Evolutionary conservation across 2,113 vertebrate species (phyloP).

Genomic region (Scomber colias): DNA sequence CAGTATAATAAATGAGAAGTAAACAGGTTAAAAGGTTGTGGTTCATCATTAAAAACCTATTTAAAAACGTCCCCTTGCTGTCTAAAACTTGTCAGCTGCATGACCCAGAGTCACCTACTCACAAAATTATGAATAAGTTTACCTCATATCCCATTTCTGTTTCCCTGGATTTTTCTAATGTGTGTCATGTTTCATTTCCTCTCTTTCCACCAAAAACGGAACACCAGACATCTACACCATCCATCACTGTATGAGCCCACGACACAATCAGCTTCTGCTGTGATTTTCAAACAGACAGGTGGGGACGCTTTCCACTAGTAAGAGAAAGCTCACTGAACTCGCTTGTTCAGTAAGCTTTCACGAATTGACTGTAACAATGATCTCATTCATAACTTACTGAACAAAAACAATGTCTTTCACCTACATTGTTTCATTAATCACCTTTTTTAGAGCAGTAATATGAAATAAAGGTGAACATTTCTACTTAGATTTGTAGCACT

Average conservation of each 20-base stretch:
- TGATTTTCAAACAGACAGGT: constrained; percentile 39
- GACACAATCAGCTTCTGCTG: constrained; percentile 34
- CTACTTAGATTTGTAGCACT: background rate
- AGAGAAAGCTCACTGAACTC: constrained; percentile 17
- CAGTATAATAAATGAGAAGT: no score
- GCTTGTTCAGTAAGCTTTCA: background rate
- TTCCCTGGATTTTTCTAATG: constrained; percentile 3
- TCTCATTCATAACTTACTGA: constrained; percentile 14
- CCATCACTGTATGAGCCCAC: constrained; percentile 56
- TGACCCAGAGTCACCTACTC: background rate
- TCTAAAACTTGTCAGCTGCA: background rate
- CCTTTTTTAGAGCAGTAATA: background rate
- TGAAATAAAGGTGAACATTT: background rate
- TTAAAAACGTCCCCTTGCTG: background rate
- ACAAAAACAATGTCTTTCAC: background rate
- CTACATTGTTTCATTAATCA: constrained; percentile 3
- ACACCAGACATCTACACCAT: constrained; percentile 46
- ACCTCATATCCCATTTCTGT: constrained; percentile 21
- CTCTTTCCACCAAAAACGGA: constrained; percentile 36
- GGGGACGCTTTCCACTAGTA: constrained; percentile 1
- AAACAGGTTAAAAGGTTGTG: background rate
- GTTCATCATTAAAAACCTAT: background rate
- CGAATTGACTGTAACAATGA: background rate
- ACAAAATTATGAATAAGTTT: constrained; percentile 9
- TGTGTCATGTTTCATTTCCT: constrained; percentile 68